Evolutionary conservation across 2,888 invertebrate species (phyloP), one percentile per base, ranked within the genome.

Genomic region (Dendrolimus pini): DNA sequence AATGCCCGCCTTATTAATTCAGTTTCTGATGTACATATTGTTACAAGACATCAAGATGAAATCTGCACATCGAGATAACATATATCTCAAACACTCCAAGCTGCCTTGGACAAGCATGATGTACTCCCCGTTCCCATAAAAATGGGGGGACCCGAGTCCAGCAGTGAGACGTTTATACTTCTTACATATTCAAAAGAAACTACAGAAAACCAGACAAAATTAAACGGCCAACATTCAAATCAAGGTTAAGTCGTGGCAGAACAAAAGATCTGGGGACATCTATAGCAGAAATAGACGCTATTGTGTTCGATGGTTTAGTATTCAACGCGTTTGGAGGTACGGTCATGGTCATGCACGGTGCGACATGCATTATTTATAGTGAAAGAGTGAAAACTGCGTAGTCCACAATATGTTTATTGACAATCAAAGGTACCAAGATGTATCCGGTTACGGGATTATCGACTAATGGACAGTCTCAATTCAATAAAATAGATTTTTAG

Each of bases 361-460:
- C 58, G 63, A 58, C 69, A 82, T 86, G 83, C 76, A 88, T 88
- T 84, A 88, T 89, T 83, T 80, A 88, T 83, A 72, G 68, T 58
- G 80, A 77, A 81, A 82, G 77, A 88, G 88, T 87, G 88, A 88
- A 88, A 89, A 80, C 77, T 78, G 68, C 63, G 47, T 47, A 47
- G 12, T 0, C 30, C 66, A 71, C 74, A 70, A 74, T 73, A 68
- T 69, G 64, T 71, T 72, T 71, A 72, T 73, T 72, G 66, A 58
- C 58, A 65, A 66, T 67, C 64, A 70, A 72, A 60, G 65, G 62
- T 47, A 12, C 9, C 12, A 10, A 47, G 47, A 47, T 47, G 12
- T 47, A 47, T 55, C 52, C 47, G 47, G 54, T 56, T 47, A 47
- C 47, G 10, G 47, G 47, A 47, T 10, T 47, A 47, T 9, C 12